These are phyloP conservation scores for Geotrypetes seraphini DNA, from an alignment of 2,797 vertebrate genomes.

Conservation along the genomic window DNA sequence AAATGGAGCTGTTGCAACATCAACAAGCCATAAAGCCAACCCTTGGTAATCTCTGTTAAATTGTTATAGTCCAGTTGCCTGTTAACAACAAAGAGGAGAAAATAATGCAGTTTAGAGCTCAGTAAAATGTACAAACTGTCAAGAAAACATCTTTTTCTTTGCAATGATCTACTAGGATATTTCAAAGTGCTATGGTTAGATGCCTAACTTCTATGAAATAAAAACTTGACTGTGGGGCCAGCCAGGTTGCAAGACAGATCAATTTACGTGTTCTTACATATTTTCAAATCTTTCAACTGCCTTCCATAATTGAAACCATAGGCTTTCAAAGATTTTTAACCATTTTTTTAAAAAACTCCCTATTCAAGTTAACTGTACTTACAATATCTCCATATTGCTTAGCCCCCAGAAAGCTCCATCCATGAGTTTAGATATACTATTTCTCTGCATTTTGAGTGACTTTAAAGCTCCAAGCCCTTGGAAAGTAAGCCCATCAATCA, in stretches of 20 bases:
- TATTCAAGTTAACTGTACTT: too few species aligned
- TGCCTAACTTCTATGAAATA: too few species aligned
- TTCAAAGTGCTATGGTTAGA: too few species aligned
- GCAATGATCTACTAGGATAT: too few species aligned
- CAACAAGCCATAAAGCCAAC: conserved; percentile 92
- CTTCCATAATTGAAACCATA: not conserved
- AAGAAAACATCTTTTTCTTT: too few species aligned
- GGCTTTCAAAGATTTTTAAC: too few species aligned
- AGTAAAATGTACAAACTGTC: not conserved
- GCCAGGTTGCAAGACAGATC: not conserved
- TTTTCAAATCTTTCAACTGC: not conserved
- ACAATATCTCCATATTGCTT: conserved; percentile 88
- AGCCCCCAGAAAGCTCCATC: conserved; percentile 95
- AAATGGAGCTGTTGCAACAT: conserved; percentile 89
- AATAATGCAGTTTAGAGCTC: conserved; percentile 12
- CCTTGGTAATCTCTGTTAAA: conserved; percentile 89
- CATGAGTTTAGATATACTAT: conserved; percentile 78
- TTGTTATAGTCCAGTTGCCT: conserved; percentile 95
- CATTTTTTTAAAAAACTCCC: too few species aligned
- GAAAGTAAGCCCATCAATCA: conserved; percentile 84
- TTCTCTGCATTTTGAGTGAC: conserved; percentile 83
- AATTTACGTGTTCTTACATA: not conserved
- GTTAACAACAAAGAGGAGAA: conserved; percentile 21
- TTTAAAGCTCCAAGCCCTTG: conserved; percentile 79
- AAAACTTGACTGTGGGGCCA: not conserved